Evolutionary conservation across 2,113 vertebrate genomes (phyloP), one percentile per base, ranked within the genome.

Genomic region (Brachypodius melanocephalos): DNA sequence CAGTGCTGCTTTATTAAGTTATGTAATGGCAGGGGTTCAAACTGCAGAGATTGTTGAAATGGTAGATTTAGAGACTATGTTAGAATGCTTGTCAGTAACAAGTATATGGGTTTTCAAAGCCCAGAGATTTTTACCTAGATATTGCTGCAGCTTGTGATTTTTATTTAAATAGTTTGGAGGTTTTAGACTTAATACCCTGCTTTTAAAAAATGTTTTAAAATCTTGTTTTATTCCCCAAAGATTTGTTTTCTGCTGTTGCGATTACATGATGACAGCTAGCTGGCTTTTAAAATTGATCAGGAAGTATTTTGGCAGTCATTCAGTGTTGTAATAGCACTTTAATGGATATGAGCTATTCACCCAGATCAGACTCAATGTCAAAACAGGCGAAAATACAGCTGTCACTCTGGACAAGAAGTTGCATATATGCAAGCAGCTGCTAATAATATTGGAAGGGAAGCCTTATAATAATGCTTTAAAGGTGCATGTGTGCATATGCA

Each of bases 221-320:
- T 98, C 98, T 97, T 97, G 97, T 97, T 98, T 98, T 98, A 98
- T 98, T 98, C 98, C 98, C 97, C 96, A 96, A 98, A 98, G 98
- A 98, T 98, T 98, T 98, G 98, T 98, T 98, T 98, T 98, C 98
- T 71, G 97, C 98, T 98, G 97, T 98, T 98, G 97, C 97, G 97
- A 98, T 98, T 98, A 98, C 97, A 98, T 97, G 98, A 98, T 98
- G 98, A 98, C 98, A 98, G 98, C 97, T 98, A 98, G 98, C 98
- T 98, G 98, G 98, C 98, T 98, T 97, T 98, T 98, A 98, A 98
- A 98, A 98, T 98, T 98, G 98, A 98, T 98, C 98, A 99, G 98
- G 97, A 98, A 98, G 98, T 98, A 98, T 98, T 98, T 98, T 98
- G 97, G 98, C 98, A 98, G 98, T 97, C 98, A 98, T 97, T 98